Conservation (phyloP, 1,140 invertebrate genomes). For the Olivierus martensii region DNA sequence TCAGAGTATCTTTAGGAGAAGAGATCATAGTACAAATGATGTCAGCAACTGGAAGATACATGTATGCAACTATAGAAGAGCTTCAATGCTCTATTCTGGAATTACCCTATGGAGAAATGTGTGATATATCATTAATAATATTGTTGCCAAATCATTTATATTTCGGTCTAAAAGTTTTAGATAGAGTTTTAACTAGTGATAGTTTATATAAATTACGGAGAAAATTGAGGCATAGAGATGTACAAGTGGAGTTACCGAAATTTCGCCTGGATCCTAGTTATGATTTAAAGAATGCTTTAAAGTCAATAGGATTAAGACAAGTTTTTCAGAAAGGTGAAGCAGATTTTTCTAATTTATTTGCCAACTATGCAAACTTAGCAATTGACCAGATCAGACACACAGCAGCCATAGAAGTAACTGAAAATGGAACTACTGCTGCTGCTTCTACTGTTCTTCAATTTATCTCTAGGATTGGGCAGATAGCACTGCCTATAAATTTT, state of each 20-base stretch:
- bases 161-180: constrained; percentile 19
- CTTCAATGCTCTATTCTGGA: constrained; percentile 66
- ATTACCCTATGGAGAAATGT: constrained; percentile 65
- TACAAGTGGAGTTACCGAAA: constrained; percentile 65
- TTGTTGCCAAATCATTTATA: constrained; percentile 21
- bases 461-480: too few species aligned
- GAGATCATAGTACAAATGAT: constrained; percentile 21
- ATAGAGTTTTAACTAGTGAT: constrained; percentile 14
- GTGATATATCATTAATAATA: constrained; percentile 59
- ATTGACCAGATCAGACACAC: constrained; percentile 49
- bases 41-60: constrained; percentile 17
- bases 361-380: constrained; percentile 10
- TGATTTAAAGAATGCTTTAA: constrained; percentile 15
- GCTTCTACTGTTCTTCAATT: constrained; percentile 42
- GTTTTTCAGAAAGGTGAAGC: constrained; percentile 17
- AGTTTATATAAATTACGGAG: constrained; percentile 16
- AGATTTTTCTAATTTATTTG: constrained; percentile 16
- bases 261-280: constrained; percentile 53
- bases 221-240: constrained; percentile 29
- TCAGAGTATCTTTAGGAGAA: constrained; percentile 24
- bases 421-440: constrained; percentile 61
- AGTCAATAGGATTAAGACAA: constrained; percentile 18
- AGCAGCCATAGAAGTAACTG: constrained; percentile 62
- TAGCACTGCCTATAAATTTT: too few species aligned
- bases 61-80: constrained; percentile 17